These are phyloP conservation scores for Felis chaus DNA, from an alignment of 2,113 vertebrate genomes.

Conservation along the genomic window DNA sequence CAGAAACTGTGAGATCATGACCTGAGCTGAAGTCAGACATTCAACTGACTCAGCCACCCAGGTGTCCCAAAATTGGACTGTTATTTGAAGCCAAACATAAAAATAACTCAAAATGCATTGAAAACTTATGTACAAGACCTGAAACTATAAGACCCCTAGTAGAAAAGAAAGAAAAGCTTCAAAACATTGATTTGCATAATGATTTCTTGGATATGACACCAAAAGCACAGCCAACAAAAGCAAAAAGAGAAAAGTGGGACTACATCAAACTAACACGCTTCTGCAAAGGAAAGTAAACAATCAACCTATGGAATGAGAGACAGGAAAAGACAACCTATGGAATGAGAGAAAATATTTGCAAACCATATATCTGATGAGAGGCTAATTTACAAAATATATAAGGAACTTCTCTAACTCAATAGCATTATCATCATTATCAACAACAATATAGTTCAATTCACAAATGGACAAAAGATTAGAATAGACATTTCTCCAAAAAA, in stretches of 20 bases:
- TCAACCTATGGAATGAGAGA: no score
- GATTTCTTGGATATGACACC: background rate
- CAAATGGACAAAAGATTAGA: background rate
- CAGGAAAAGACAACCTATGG: background rate
- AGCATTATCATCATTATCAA: background rate
- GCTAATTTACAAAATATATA: background rate
- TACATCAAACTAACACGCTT: background rate
- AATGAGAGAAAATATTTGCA: background rate
- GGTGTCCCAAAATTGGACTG: background rate
- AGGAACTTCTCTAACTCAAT: background rate
- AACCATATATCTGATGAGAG: background rate
- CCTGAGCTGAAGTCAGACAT: no score
- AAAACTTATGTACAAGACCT: background rate
- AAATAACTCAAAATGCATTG: background rate
- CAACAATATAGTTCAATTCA: background rate
- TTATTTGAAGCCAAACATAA: background rate
- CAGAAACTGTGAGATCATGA: no score
- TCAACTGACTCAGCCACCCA: no score
- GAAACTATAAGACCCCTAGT: background rate
- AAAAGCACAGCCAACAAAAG: background rate
- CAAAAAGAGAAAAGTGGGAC: background rate
- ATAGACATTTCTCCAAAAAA: background rate
- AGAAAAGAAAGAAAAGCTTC: background rate
- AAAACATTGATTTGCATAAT: background rate
- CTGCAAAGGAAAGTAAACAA: background rate